phyloP scores from a whole-genome alignment of 2,113 vertebrate species.

The Silurus glanis region DNA sequence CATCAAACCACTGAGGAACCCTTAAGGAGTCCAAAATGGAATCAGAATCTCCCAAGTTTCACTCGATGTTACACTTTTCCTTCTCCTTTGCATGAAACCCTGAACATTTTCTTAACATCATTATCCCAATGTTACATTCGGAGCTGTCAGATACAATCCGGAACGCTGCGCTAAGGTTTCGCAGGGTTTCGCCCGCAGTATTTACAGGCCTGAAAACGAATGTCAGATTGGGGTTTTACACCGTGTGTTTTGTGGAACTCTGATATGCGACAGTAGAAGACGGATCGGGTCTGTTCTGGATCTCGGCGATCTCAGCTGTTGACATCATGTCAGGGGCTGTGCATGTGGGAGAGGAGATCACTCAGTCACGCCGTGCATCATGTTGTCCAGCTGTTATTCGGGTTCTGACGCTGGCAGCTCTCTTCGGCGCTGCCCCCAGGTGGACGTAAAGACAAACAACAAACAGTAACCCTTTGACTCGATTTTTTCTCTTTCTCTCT shows the following conservation, averaged over 20 bases:
- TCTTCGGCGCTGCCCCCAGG: conserved; percentile 43
- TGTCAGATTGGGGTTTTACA: background rate
- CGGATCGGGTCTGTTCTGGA: conserved; percentile 33
- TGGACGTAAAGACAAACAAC: conserved; percentile 36
- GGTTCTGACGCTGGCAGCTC: background rate
- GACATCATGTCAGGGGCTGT: conserved; percentile 34
- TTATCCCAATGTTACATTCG: background rate
- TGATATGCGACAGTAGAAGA: conserved; percentile 41
- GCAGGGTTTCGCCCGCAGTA: background rate
- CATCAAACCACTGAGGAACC: background rate
- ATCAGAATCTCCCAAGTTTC: background rate
- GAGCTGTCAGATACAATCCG: background rate
- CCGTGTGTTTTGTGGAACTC: background rate
- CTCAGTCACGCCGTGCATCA: conserved; percentile 21
- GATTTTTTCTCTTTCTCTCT: background rate
- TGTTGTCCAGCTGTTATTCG: conserved; percentile 30
- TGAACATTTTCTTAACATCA: background rate
- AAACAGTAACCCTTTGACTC: conserved; percentile 15
- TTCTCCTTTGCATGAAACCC: background rate
- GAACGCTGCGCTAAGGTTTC: background rate
- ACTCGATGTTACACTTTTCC: background rate
- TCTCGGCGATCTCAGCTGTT: conserved; percentile 43
- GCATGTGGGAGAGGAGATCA: conserved; percentile 33
- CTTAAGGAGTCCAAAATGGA: background rate
- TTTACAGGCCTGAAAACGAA: background rate